These are phyloP conservation scores for Blera fallax DNA, from an alignment of 2,888 invertebrate genomes.

Conservation along the genomic window DNA sequence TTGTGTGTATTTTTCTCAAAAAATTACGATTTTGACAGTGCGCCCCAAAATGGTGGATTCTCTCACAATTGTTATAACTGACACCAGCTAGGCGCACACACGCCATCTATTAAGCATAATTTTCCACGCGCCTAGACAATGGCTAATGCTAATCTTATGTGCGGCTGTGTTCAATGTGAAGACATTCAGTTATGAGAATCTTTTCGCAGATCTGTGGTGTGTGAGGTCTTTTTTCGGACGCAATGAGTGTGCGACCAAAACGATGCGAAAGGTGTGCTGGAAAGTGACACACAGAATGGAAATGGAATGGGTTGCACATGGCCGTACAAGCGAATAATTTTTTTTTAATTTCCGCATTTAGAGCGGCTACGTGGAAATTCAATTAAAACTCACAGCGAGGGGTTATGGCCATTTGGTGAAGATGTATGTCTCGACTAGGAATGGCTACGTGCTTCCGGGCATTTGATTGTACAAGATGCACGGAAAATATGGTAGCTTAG, in stretches of 20 bases:
- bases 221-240: background rate
- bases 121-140: slow-evolving; percentile 60
- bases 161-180: slow-evolving; percentile 18
- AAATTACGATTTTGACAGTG: slow-evolving; percentile 5
- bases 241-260: slow-evolving; percentile 14
- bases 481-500: no score
- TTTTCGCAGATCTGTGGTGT: slow-evolving; percentile 13
- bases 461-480: background rate
- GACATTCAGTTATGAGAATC: slow-evolving; percentile 33
- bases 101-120: slow-evolving; percentile 21
- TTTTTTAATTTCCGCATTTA: background rate
- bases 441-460: background rate
- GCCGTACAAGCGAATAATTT: background rate
- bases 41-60: slow-evolving; percentile 9
- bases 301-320: slow-evolving; percentile 19
- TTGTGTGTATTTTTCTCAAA: background rate
- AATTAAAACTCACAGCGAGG: slow-evolving; percentile 1
- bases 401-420: background rate
- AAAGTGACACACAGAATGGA: slow-evolving; percentile 1
- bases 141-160: slow-evolving; percentile 12
- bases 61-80: slow-evolving; percentile 41
- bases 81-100: background rate
- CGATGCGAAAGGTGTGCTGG: background rate
- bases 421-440: background rate
- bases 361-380: background rate